Evolutionary conservation across 2,797 vertebrate genomes (phyloP).

Genomic region (Sternarchorhynchus goeldii): DNA sequence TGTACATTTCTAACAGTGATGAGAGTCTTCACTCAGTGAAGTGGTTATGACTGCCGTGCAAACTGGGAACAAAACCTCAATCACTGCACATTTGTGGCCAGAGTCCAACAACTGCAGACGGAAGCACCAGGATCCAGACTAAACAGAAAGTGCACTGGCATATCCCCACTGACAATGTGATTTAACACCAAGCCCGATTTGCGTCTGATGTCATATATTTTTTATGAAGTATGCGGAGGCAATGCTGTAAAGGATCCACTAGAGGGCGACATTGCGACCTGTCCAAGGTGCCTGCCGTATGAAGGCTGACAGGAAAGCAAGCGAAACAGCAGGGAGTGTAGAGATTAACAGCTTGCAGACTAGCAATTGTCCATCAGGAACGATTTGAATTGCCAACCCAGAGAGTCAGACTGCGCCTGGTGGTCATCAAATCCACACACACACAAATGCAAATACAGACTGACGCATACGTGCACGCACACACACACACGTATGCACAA

Average conservation of each 20-base stretch:
- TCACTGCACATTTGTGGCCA: not conserved
- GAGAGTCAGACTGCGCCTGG: not conserved
- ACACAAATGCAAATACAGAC: not conserved
- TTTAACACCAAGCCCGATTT: too few species aligned
- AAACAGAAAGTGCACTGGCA: too few species aligned
- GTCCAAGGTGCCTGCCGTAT: not conserved
- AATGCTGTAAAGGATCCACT: slow-evolving; percentile 10
- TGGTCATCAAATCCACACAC: not conserved
- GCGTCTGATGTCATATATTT: not conserved
- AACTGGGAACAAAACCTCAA: not conserved
- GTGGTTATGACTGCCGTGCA: not conserved
- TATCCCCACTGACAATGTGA: too few species aligned
- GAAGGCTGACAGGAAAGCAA: not conserved
- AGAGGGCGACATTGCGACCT: slow-evolving; percentile 28
- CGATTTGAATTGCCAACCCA: not conserved
- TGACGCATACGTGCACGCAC: too few species aligned
- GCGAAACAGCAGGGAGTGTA: not conserved
- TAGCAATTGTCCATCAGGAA: slow-evolving; percentile 6
- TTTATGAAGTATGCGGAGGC: not conserved
- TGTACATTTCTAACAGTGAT: not conserved
- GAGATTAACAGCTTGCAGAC: not conserved
- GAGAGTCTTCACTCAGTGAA: not conserved
- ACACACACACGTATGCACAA: too few species aligned
- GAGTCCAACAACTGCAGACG: too few species aligned
- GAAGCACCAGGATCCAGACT: too few species aligned